A percentile compares a stretch with the other conserved stretches of the same genome.
These are phyloP conservation scores for Bhutanitis thaidina DNA, from an alignment of 2,888 invertebrate genomes.

Conservation along the genomic window DNA sequence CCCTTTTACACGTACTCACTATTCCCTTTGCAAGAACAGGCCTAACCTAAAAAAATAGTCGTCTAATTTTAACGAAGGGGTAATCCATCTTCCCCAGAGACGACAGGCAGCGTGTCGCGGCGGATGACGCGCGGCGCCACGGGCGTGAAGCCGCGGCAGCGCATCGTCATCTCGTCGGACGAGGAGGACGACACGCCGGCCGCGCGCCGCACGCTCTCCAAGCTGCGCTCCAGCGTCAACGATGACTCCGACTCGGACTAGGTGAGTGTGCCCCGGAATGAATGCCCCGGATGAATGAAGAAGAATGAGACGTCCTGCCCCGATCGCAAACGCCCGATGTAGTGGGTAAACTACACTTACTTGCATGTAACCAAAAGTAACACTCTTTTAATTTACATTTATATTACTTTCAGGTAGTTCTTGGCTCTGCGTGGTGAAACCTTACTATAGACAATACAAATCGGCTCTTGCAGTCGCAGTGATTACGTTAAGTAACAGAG, in stretches of 20 bases:
- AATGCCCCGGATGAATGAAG: too few relatives aligned
- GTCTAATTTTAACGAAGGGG: not conserved
- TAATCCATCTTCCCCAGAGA: slow-evolving; percentile 18
- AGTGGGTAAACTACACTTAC: too few relatives aligned
- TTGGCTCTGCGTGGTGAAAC: slow-evolving; percentile 38
- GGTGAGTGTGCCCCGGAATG: slow-evolving; percentile 29
- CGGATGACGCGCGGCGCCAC: slow-evolving; percentile 76
- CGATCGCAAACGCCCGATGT: too few relatives aligned
- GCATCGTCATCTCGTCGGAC: slow-evolving; percentile 76
- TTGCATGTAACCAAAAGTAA: too few relatives aligned
- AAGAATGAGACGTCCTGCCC: too few relatives aligned
- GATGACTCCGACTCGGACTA: slow-evolving; percentile 64
- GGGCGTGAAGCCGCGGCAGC: slow-evolving; percentile 73
- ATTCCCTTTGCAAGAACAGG: too few relatives aligned
- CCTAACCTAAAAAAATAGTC: too few relatives aligned
- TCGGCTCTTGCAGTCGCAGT: slow-evolving; percentile 27
- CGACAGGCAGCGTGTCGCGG: slow-evolving; percentile 38
- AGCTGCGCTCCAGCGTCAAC: slow-evolving; percentile 66
- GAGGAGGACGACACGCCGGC: slow-evolving; percentile 76
- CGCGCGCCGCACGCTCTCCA: slow-evolving; percentile 67
- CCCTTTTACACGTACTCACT: too few relatives aligned
- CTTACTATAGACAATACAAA: slow-evolving; percentile 32
- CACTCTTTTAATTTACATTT: too few relatives aligned
- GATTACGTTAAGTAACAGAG: slow-evolving; percentile 29
- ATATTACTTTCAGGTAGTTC: slow-evolving; percentile 39